A percentile compares a stretch with the other conserved stretches of the same genome.
Evolutionary conservation across 2,113 vertebrate species (phyloP).

Genomic region (Bubo scandiacus): DNA sequence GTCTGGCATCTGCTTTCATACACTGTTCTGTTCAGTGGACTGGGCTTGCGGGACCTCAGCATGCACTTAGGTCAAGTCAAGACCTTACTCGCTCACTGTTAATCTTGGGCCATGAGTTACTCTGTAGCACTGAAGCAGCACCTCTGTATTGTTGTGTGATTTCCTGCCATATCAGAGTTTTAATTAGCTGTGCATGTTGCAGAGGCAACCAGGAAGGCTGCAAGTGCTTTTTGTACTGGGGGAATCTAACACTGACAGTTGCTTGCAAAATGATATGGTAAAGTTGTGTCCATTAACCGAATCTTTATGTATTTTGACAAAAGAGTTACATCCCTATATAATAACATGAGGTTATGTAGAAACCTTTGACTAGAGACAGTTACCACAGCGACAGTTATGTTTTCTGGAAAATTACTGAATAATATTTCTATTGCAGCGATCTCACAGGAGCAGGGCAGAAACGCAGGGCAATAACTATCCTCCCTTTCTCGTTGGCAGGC

Average conservation of each 20-base stretch:
- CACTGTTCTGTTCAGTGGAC: neutral
- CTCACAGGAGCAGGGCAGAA: neutral
- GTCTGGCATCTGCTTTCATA: neutral
- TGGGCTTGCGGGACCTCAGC: neutral
- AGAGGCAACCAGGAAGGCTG: neutral
- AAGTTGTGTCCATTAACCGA: neutral
- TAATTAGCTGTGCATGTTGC: neutral
- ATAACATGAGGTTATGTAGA: neutral
- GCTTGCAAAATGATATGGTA: neutral
- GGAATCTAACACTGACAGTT: neutral
- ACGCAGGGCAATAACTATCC: neutral
- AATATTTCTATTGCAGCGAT: neutral
- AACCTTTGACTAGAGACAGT: slow-evolving; percentile 1
- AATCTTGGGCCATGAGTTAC: neutral
- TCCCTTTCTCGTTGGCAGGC: slow-evolving; percentile 74
- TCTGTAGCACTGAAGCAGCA: neutral
- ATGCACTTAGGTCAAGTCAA: neutral
- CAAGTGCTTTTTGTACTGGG: neutral
- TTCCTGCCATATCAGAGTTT: neutral
- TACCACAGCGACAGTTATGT: neutral
- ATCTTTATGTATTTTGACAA: neutral
- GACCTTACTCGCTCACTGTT: neutral
- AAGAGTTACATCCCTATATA: neutral
- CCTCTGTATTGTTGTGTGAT: neutral
- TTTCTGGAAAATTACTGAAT: neutral